Evolutionary conservation across 2,888 invertebrate species (phyloP), one percentile per base, ranked within the genome.

Genomic region (Nemotelus pantherinus): DNA sequence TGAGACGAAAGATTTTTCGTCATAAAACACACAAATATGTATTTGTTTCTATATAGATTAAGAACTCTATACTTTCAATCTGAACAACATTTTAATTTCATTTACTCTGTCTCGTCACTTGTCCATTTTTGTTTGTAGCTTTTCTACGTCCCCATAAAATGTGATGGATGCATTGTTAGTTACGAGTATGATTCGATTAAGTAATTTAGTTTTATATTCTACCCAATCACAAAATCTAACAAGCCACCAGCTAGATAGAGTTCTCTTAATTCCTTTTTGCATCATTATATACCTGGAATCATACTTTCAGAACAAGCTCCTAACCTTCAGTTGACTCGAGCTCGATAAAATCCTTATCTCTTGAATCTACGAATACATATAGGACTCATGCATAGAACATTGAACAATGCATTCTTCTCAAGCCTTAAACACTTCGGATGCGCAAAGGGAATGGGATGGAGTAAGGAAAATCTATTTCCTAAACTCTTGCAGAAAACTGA

Each of bases 401-500:
- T 25, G 25, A 25, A 25, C 25, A 25, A 25, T 25, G 25, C 25
- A 25, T 25, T 25, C 25, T 25, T 25, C 25, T 41, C 5, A 43
- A 7, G 39, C 63, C 43, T 9, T 39, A 63, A 43, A 43, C 63
- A 7, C 43, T 63, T 63, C 63, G 5, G 41, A 63, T n/a, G 63
- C 43, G 0, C 47, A 10, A 65, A 45, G 43, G 47, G 65, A 7
- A 58, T 47, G 72, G 44, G 6, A 65, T 41, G 48, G 65, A 76
- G 67, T 60, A 64, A 75, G 75, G 63, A 50, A 63, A 76, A 70
- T 77, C 58, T 77, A 77, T 77, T 77, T 77, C 71, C 77, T 53
- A 68, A 74, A 71, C 70, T 60, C 70, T 77, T 70, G 55, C 50
- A 77, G 47, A 77, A 70, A 77, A 77, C 77, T 70, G 70, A 77